These are phyloP conservation scores for Syngnathoides biaculeatus DNA, from an alignment of 2,113 vertebrate genomes.

Conservation along the genomic window DNA sequence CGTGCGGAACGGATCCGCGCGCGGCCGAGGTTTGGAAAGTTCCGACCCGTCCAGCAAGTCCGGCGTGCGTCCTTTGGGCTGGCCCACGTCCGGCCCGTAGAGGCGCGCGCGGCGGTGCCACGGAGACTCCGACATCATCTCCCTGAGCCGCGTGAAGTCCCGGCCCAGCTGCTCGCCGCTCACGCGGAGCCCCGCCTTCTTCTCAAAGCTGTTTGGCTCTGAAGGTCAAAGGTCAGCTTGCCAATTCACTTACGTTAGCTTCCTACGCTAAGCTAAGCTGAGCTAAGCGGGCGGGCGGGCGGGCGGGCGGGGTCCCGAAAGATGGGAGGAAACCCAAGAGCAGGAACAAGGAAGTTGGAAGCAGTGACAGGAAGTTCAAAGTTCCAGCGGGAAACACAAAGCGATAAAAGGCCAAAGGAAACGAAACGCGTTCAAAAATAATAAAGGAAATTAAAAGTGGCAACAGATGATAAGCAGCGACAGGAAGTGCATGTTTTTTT, in stretches of 20 bases:
- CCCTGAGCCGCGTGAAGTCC: slow-evolving; percentile 80
- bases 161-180: slow-evolving; percentile 83
- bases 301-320: background rate
- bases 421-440: too few relatives aligned
- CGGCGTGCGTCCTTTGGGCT: slow-evolving; percentile 72
- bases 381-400: background rate
- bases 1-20: too few relatives aligned
- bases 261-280: background rate
- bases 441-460: too few relatives aligned
- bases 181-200: slow-evolving; percentile 83
- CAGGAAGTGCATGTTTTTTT: too few relatives aligned
- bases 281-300: background rate
- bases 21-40: background rate
- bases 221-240: slow-evolving; percentile 1
- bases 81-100: slow-evolving; percentile 86
- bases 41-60: slow-evolving; percentile 81
- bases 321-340: too few relatives aligned
- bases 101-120: slow-evolving; percentile 72
- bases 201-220: slow-evolving; percentile 94
- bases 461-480: too few relatives aligned
- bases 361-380: background rate
- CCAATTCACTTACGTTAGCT: background rate
- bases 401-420: background rate
- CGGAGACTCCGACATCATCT: slow-evolving; percentile 73
- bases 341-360: too few relatives aligned